Evolutionary conservation across 2,113 vertebrate species (phyloP).

Genomic region (Corynorhinus townsendii): DNA sequence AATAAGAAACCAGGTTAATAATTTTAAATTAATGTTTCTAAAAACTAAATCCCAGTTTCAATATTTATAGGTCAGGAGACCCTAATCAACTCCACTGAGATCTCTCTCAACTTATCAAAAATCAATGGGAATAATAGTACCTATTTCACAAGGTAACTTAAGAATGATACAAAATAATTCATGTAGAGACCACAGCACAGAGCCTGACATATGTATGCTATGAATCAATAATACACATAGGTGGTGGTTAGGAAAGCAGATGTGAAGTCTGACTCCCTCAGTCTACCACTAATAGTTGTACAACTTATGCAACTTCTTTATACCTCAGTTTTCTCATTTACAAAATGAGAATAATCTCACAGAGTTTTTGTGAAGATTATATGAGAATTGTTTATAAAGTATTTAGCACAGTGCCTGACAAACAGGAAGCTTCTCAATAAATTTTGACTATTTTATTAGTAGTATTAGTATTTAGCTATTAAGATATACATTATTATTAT

Average conservation of each 20-base stretch:
- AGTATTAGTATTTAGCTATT: background rate
- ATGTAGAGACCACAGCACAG: background rate
- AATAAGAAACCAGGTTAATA: constrained; percentile 8
- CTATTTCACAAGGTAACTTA: background rate
- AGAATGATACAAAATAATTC: background rate
- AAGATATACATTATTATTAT: background rate
- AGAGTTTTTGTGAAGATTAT: background rate
- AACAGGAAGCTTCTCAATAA: background rate
- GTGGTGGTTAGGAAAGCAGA: background rate
- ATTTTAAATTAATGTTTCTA: background rate
- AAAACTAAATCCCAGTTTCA: background rate
- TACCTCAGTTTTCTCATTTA: background rate
- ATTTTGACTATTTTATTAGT: background rate
- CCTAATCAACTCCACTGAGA: background rate
- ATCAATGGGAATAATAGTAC: background rate
- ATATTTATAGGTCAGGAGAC: background rate
- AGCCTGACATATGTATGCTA: background rate
- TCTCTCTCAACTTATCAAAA: background rate
- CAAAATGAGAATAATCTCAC: background rate
- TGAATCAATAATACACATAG: background rate
- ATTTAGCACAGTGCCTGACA: background rate
- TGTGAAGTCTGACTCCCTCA: background rate
- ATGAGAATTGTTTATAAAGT: background rate
- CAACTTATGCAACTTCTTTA: background rate
- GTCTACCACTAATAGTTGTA: background rate